A percentile compares a stretch with the other conserved stretches of the same genome.
These are phyloP conservation scores for Carassius auratus DNA, from an alignment of 2,113 vertebrate species.

Conservation along the genomic window DNA sequence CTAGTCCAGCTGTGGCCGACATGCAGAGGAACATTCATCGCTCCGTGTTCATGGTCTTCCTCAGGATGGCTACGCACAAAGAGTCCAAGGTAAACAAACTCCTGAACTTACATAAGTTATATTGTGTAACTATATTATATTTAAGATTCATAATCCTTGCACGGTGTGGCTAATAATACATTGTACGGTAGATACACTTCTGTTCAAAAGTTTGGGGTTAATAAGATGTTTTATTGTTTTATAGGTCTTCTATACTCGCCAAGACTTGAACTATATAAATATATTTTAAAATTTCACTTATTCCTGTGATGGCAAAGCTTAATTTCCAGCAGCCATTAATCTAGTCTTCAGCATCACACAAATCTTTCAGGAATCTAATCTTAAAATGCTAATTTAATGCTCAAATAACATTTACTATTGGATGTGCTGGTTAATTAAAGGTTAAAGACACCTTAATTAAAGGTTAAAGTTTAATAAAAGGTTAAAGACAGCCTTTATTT, in stretches of 20 bases:
- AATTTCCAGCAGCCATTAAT: background rate
- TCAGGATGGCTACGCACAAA: constrained; percentile 96
- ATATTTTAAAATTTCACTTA: background rate
- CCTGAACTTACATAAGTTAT: background rate
- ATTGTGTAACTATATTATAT: background rate
- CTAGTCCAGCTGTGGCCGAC: constrained; percentile 74
- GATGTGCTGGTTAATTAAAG: background rate
- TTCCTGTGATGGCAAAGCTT: background rate
- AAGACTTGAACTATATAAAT: background rate
- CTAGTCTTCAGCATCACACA: background rate
- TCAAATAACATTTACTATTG: background rate
- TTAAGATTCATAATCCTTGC: background rate
- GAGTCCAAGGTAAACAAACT: constrained; percentile 87
- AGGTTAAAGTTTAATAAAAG: no score
- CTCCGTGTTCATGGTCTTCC: constrained; percentile 87
- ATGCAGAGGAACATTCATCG: constrained; percentile 84
- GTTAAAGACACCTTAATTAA: no score
- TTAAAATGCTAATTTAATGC: background rate
- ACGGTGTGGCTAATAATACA: background rate
- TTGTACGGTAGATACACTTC: background rate
- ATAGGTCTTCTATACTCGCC: background rate
- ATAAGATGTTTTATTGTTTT: background rate
- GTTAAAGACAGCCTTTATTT: background rate
- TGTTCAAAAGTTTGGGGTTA: background rate
- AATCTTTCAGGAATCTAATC: background rate